A percentile compares a stretch with the other conserved stretches of the same genome.
Conservation (phyloP, 1,140 invertebrate species). For the Eueides isabella region DNA sequence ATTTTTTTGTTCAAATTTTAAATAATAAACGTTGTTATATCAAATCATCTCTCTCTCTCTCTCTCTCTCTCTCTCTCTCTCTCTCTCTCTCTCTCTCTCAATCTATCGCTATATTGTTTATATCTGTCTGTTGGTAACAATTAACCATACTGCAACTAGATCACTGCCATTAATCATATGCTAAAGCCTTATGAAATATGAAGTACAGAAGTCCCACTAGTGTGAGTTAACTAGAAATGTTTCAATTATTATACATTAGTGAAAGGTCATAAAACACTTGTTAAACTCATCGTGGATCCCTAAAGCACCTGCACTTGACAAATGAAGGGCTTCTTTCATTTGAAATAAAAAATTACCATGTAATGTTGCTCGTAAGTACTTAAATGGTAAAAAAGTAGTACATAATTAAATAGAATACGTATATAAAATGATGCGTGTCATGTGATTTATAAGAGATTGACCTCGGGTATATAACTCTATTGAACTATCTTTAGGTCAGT, state of each 20-base stretch:
- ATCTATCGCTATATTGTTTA: too few species aligned
- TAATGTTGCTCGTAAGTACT: background rate
- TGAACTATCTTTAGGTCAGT: background rate
- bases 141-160: too few species aligned
- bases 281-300: background rate
- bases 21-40: too few species aligned
- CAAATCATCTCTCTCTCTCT: too few species aligned
- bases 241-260: background rate
- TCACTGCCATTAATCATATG: too few species aligned
- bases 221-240: background rate
- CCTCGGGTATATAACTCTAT: background rate
- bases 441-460: slow-evolving; percentile 4
- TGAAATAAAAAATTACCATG: background rate
- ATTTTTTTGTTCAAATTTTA: too few species aligned
- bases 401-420: background rate
- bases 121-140: too few species aligned
- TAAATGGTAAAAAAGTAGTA: background rate
- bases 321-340: slow-evolving; percentile 17
- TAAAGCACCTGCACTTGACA: background rate
- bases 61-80: too few species aligned
- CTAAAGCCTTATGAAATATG: too few species aligned
- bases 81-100: too few species aligned
- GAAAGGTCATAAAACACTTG: background rate
- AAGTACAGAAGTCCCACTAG: background rate
- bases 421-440: background rate